phyloP scores from a whole-genome alignment of 2,888 invertebrate genomes.

The Heliconius aoede region DNA sequence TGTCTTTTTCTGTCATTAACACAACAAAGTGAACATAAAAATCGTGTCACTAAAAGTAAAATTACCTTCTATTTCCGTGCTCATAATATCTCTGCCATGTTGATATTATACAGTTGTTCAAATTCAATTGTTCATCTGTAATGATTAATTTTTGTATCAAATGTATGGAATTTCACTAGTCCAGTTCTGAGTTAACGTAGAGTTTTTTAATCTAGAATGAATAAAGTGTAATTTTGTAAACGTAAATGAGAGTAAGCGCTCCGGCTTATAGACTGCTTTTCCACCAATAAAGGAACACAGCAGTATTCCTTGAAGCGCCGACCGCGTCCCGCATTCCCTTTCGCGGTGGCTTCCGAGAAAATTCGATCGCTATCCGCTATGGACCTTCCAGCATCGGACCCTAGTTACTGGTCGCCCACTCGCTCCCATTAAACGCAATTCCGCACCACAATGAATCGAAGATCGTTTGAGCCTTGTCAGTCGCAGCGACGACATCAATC shows the following conservation, averaged over 20 bases:
- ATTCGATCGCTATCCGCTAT: constrained; percentile 65
- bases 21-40: not conserved
- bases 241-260: constrained; percentile 21
- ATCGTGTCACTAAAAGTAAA: not conserved
- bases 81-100: not conserved
- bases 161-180: not conserved
- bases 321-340: constrained; percentile 74
- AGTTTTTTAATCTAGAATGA: not conserved
- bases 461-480: constrained; percentile 75
- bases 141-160: not conserved
- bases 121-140: not conserved
- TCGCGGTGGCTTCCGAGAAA: constrained; percentile 72
- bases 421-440: constrained; percentile 61
- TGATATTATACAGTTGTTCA: not conserved
- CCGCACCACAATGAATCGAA: constrained; percentile 68
- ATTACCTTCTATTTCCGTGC: not conserved
- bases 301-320: constrained; percentile 61
- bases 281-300: constrained; percentile 55
- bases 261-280: constrained; percentile 27
- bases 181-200: not conserved
- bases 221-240: not conserved
- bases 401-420: constrained; percentile 54
- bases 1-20: not conserved
- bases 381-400: constrained; percentile 56
- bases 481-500: constrained; percentile 73